Conservation (phyloP, 2,113 vertebrate species). For the Turnix velox region DNA sequence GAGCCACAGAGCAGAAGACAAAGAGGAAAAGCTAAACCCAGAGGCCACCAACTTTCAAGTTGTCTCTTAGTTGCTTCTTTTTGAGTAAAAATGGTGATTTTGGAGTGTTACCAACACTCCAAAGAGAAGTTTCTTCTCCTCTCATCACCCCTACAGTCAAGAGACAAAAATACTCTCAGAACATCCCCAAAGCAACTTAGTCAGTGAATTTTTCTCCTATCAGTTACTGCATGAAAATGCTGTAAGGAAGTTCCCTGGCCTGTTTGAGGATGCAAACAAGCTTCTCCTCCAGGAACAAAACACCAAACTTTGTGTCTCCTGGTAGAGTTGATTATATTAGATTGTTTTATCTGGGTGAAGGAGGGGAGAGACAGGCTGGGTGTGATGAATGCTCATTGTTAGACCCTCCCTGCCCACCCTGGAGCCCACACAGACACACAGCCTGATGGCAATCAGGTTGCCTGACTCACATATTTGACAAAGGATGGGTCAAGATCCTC, state of each 20-base stretch:
- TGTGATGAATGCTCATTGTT: constrained; percentile 11
- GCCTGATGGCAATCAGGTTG: constrained; percentile 52
- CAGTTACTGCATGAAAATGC: neutral
- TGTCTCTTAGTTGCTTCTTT: too few species aligned
- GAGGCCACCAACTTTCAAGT: too few species aligned
- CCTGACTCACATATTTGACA: constrained; percentile 54
- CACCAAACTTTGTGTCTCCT: neutral
- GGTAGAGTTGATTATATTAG: constrained; percentile 44
- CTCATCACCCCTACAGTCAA: neutral
- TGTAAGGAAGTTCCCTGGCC: neutral
- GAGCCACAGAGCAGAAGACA: too few species aligned
- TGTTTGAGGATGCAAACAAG: neutral
- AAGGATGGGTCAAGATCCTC: constrained; percentile 43
- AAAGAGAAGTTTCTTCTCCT: neutral
- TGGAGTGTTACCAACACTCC: too few species aligned
- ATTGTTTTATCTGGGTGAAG: constrained; percentile 20
- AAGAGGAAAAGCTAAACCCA: too few species aligned
- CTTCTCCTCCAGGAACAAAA: constrained; percentile 4
- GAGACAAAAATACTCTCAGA: neutral
- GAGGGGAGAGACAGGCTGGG: constrained; percentile 7
- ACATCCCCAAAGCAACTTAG: neutral
- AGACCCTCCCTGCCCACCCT: constrained; percentile 39
- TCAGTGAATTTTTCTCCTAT: neutral
- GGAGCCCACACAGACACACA: constrained; percentile 40
- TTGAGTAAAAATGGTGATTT: too few species aligned